These are phyloP conservation scores for Drosophila novamexicana DNA, from an alignment of 1,140 invertebrate genomes.

Conservation along the genomic window DNA sequence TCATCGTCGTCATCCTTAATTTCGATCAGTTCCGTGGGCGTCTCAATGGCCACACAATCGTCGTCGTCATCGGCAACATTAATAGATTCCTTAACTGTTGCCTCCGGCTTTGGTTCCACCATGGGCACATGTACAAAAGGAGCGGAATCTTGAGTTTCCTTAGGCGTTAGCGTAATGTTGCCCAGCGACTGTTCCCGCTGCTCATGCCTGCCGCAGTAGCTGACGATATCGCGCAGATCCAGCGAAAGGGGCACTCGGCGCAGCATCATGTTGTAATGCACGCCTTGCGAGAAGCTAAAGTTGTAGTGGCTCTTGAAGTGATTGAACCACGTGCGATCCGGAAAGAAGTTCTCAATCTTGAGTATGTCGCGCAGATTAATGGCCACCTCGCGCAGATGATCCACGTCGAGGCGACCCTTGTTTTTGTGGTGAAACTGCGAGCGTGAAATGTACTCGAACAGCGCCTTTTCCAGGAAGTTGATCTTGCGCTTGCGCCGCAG, in stretches of 20 bases:
- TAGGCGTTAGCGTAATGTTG: constrained; percentile 54
- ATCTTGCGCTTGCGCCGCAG: constrained; percentile 68
- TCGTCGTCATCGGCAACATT: constrained; percentile 52
- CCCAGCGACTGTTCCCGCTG: constrained; percentile 50
- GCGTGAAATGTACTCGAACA: constrained; percentile 72
- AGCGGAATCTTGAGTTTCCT: constrained; percentile 2
- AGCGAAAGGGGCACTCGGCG: constrained; percentile 60
- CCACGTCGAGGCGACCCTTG: constrained; percentile 56
- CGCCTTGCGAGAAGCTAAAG: constrained; percentile 63
- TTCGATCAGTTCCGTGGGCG: constrained; percentile 59
- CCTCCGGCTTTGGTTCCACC: constrained; percentile 10
- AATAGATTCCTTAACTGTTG: background rate
- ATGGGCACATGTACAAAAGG: constrained; percentile 9
- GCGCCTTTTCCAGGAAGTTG: constrained; percentile 62
- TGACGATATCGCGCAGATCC: constrained; percentile 78
- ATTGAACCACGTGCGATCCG: constrained; percentile 69
- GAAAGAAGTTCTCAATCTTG: constrained; percentile 77
- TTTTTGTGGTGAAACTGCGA: constrained; percentile 66
- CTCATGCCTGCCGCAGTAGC: constrained; percentile 59
- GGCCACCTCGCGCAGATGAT: constrained; percentile 62
- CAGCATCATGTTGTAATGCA: constrained; percentile 25
- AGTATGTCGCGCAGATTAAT: constrained; percentile 67
- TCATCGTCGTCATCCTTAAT: constrained; percentile 66
- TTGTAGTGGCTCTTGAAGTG: constrained; percentile 69
- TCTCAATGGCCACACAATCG: constrained; percentile 64